Conservation (phyloP, 2,888 invertebrate genomes). For the Melanchra persicariae region DNA sequence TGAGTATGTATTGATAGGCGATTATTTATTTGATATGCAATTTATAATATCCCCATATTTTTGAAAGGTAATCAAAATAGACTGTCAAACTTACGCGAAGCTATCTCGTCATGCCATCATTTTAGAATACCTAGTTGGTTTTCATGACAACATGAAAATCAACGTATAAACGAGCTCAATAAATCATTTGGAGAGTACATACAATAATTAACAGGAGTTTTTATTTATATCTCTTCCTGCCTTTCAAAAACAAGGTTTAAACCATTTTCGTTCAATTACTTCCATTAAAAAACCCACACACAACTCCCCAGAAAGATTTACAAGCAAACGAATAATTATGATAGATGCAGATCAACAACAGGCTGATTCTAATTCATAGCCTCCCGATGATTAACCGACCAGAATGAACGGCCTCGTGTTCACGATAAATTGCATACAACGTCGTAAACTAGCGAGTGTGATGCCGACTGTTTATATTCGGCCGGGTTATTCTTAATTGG, state of each 20-base stretch:
- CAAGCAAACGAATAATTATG: conserved; percentile 65
- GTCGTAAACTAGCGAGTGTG: conserved; percentile 67
- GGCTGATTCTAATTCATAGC: conserved; percentile 73
- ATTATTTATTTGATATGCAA: no score
- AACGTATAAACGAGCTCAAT: not conserved
- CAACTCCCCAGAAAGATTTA: conserved; percentile 34
- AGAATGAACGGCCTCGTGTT: conserved; percentile 67
- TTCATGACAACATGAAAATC: no score
- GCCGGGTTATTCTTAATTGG: conserved; percentile 68
- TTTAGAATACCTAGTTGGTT: no score
- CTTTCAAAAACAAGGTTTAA: not conserved
- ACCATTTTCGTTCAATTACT: conserved; percentile 3
- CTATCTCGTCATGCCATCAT: not conserved
- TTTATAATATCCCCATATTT: no score
- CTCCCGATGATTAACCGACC: conserved; percentile 71
- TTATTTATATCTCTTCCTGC: not conserved
- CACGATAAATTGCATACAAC: conserved; percentile 68
- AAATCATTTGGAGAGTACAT: not conserved
- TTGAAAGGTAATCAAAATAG: no score
- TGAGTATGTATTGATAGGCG: no score
- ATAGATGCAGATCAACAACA: conserved; percentile 67
- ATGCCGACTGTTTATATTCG: conserved; percentile 70
- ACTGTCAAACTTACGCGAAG: no score
- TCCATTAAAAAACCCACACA: conserved; percentile 23
- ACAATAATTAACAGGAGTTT: not conserved